Evolutionary conservation across 2,888 invertebrate genomes (phyloP).

Genomic region (Baccha elongata): DNA sequence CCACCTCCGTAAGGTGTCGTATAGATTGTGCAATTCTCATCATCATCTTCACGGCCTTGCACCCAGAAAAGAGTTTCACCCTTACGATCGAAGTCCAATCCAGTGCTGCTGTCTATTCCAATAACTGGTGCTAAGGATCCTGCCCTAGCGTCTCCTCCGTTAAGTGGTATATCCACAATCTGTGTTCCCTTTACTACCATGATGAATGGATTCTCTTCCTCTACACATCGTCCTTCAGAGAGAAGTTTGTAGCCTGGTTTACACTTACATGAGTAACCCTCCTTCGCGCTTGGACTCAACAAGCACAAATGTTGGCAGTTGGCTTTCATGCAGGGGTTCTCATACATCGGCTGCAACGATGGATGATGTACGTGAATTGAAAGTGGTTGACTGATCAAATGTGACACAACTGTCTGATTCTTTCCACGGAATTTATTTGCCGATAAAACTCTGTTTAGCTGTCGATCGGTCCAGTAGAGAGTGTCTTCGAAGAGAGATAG

Average conservation of each 20-base stretch:
- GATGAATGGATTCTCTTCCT: constrained; percentile 94
- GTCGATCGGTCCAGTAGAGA: constrained; percentile 97
- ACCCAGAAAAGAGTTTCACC: constrained; percentile 94
- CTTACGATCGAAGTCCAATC: constrained; percentile 95
- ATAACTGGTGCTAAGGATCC: constrained; percentile 94
- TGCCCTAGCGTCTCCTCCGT: constrained; percentile 89
- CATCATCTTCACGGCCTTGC: constrained; percentile 89
- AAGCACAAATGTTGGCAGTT: constrained; percentile 96
- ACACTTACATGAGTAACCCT: constrained; percentile 94
- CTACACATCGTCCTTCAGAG: constrained; percentile 88
- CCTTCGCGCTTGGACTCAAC: constrained; percentile 88
- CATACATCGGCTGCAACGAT: constrained; percentile 91
- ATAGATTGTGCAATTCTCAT: constrained; percentile 93
- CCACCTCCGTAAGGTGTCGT: constrained; percentile 93
- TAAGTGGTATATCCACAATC: constrained; percentile 92
- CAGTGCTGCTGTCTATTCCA: constrained; percentile 93
- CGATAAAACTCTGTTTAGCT: constrained; percentile 93
- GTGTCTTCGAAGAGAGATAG: constrained; percentile 97
- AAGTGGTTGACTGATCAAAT: constrained; percentile 96
- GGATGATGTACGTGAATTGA: constrained; percentile 98
- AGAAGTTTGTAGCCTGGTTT: constrained; percentile 91
- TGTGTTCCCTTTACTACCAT: constrained; percentile 95
- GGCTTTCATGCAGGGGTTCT: constrained; percentile 89
- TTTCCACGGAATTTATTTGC: constrained; percentile 96
- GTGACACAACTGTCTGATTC: constrained; percentile 96